Evolutionary conservation across 2,113 vertebrate genomes (phyloP), one percentile per base, ranked within the genome.

Genomic region (Corythornis cristatus): DNA sequence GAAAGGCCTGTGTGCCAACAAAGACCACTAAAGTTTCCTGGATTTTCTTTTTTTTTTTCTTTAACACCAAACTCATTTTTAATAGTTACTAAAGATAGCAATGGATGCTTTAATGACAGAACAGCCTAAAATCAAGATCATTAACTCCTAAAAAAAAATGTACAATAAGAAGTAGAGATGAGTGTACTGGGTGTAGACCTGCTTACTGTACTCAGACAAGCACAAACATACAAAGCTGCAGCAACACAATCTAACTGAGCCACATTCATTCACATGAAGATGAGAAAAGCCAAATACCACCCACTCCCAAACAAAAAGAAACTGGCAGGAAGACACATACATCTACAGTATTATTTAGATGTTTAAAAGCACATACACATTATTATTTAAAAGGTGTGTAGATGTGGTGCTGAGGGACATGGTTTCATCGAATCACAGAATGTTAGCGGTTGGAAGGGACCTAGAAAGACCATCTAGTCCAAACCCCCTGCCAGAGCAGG

Each of bases 171-270:
- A 8, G 10, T 12, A 70, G n/a, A 40, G 19, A 11, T 7, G 28
- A 56, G 31, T 8, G 20, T n/a, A 16, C 13, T 50, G 3, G 0
- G 11, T 23, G 12, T 11, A 33, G 23, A 12, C 46, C 37, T 71
- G 43, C 21, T 37, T 20, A 48, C 42, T 56, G 40, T 28, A 22
- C 8, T 6, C 35, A 9, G 16, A 61, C 45, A 12, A 29, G n/a
- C n/a, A 31, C 45, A 43, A 61, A 23, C 29, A 37, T 5, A 11
- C 18, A 2, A 0, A 4, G 21, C 11, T 40, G 9, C 26, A 56
- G 53, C 0, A 1, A n/a, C 3, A 9, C 15, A 60, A 16, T 19
- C 25, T n/a, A 42, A 4, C 54, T 7, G 35, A 0, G 0, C 8
- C 82, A 72, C 46, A 17, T 18, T 43, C 62, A 43, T 40, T 48